These are phyloP conservation scores for Carassius carassius DNA, from an alignment of 2,113 vertebrate genomes.

Conservation along the genomic window DNA sequence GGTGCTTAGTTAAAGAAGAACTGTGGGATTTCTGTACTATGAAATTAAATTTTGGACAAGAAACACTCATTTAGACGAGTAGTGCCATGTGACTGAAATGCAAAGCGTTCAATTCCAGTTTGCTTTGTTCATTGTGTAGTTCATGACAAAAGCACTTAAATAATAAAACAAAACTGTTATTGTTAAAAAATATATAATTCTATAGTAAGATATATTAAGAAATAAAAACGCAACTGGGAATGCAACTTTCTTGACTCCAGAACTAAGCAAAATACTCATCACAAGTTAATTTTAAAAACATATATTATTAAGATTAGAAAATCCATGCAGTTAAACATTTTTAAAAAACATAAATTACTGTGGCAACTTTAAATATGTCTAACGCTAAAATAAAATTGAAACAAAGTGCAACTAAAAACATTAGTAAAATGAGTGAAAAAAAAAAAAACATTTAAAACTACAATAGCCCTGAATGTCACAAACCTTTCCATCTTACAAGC, in stretches of 20 bases:
- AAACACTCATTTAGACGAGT: background rate
- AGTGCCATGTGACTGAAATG: background rate
- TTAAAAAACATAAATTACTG: background rate
- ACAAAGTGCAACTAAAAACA: background rate
- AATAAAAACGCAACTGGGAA: background rate
- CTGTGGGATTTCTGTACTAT: background rate
- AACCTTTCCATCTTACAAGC: background rate
- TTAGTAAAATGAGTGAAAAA: background rate
- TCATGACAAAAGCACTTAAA: background rate
- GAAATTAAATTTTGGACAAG: background rate
- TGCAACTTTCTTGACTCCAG: too few relatives aligned
- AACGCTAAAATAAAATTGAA: background rate
- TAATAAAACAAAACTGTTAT: background rate
- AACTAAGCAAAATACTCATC: background rate
- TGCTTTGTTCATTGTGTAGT: background rate
- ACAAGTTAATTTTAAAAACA: background rate
- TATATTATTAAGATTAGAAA: background rate
- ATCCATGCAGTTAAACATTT: background rate
- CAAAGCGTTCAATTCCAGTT: background rate
- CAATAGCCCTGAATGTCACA: background rate
- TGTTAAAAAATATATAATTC: background rate
- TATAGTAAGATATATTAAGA: background rate
- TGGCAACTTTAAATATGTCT: background rate
- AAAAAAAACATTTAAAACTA: background rate
- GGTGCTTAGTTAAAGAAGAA: background rate